Evolutionary conservation across 2,888 invertebrate species (phyloP).

Genomic region (Mythimna lalbum): DNA sequence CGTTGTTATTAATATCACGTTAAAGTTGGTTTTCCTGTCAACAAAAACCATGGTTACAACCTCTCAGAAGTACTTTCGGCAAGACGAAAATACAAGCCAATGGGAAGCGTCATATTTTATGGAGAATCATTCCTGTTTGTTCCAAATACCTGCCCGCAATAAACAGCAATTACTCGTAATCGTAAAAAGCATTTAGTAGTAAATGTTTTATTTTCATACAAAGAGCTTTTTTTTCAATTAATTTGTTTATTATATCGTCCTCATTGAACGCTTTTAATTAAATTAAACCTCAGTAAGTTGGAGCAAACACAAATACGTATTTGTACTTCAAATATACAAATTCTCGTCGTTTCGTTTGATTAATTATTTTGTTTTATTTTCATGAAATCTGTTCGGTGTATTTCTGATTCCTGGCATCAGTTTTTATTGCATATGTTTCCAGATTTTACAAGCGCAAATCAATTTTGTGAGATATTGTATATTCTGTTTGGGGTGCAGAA

Average conservation of each 20-base stretch:
- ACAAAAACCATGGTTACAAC: not conserved
- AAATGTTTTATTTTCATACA: not conserved
- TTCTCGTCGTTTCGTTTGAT: not conserved
- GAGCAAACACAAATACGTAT: not conserved
- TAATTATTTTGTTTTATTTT: constrained; percentile 11
- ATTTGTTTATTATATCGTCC: not conserved
- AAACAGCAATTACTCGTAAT: not conserved
- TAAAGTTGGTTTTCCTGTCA: not conserved
- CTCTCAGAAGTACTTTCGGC: not conserved
- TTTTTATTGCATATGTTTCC: not conserved
- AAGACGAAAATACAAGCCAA: constrained; percentile 14
- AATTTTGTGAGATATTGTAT: constrained; percentile 8
- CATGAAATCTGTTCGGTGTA: not conserved
- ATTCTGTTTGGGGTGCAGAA: constrained; percentile 7
- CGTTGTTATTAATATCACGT: not conserved
- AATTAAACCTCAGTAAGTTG: constrained; percentile 16
- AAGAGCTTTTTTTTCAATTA: not conserved
- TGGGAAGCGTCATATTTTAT: constrained; percentile 6
- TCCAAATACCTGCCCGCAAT: not conserved
- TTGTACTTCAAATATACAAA: constrained; percentile 12
- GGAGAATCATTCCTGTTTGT: not conserved
- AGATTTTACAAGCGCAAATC: not conserved
- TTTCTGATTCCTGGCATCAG: not conserved
- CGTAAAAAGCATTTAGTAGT: not conserved
- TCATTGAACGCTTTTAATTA: constrained; percentile 7